These are phyloP conservation scores for Pelobates fuscus DNA, from an alignment of 2,113 vertebrate species.

Conservation along the genomic window DNA sequence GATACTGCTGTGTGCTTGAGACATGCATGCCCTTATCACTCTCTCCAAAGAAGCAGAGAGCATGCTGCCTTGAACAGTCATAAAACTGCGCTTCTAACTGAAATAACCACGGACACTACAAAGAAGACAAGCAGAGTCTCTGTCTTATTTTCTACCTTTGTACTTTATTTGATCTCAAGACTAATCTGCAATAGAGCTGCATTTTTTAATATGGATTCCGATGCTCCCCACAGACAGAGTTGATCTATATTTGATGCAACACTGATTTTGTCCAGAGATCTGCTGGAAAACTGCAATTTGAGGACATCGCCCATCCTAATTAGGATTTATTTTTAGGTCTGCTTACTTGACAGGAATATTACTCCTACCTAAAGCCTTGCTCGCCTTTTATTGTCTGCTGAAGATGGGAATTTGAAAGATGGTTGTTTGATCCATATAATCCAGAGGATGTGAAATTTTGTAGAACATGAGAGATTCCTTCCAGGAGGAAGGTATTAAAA, in stretches of 20 bases:
- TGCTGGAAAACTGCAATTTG: not conserved
- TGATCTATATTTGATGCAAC: conserved; percentile 1
- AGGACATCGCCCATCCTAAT: not conserved
- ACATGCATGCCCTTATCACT: not conserved
- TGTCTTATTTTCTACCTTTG: not conserved
- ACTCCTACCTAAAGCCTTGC: not conserved
- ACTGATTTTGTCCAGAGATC: not conserved
- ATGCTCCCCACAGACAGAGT: not conserved
- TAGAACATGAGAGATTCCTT: not conserved
- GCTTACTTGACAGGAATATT: not conserved
- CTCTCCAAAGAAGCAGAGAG: not conserved
- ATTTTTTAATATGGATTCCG: not conserved
- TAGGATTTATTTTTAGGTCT: not conserved
- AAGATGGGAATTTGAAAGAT: not conserved
- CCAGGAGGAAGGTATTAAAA: not conserved
- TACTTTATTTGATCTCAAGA: conserved; percentile 11
- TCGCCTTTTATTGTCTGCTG: not conserved
- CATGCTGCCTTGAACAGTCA: not conserved
- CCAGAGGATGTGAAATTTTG: not conserved
- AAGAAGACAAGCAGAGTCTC: not conserved
- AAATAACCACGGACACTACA: not conserved
- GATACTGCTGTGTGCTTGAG: not conserved
- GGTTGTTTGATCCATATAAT: not conserved
- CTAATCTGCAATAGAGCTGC: conserved; percentile 6
- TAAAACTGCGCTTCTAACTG: not conserved